A percentile compares a stretch with the other conserved stretches of the same genome.
Conservation (phyloP, 2,888 invertebrate species). For the Sialis fuliginosa region DNA sequence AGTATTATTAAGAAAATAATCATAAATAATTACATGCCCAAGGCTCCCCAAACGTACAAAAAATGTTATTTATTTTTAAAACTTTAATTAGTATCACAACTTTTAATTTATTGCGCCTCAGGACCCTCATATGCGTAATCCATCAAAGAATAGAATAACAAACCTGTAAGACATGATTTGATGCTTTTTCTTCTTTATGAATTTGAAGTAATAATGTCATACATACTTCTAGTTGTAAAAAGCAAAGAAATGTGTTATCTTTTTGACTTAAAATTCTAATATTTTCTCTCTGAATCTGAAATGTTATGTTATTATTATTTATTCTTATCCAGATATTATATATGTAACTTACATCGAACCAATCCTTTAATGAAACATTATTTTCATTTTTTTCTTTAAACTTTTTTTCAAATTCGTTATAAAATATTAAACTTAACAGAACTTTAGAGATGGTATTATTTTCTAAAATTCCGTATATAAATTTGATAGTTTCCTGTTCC, state of each 20-base stretch:
- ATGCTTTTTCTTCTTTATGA: constrained; percentile 12
- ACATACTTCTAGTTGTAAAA: constrained; percentile 11
- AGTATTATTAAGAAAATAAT: neutral
- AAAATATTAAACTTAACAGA: no score
- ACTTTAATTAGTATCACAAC: no score
- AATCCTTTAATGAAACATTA: neutral
- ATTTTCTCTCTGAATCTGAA: neutral
- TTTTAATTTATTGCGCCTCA: no score
- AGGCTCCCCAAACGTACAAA: no score
- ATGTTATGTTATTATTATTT: neutral
- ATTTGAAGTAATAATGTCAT: constrained; percentile 12
- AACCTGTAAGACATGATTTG: constrained; percentile 10
- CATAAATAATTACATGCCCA: constrained; percentile 3
- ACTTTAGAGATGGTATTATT: no score
- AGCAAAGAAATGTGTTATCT: neutral
- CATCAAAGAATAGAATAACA: neutral
- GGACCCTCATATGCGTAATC: no score
- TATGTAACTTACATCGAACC: neutral
- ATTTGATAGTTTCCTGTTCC: no score
- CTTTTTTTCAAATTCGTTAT: no score
- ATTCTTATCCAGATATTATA: neutral
- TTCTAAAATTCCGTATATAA: no score
- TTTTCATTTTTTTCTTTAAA: neutral
- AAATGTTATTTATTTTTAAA: no score
- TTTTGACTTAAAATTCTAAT: neutral